A percentile compares a stretch with the other conserved stretches of the same genome.
Conservation (phyloP, 1,140 invertebrate species). For the Drosophila mojavensis region DNA sequence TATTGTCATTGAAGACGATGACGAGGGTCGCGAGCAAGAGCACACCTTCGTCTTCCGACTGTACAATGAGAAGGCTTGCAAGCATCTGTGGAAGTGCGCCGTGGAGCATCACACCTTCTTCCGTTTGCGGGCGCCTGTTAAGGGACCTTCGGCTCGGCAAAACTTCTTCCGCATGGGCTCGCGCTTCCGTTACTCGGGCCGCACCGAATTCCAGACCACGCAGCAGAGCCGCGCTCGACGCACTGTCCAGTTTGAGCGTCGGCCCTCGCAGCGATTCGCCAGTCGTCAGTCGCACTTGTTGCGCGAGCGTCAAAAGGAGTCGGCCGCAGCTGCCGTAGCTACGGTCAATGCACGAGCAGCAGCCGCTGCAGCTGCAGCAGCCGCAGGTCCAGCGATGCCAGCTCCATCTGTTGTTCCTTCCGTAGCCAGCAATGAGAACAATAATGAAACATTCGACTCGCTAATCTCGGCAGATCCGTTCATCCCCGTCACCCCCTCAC, state of each 20-base stretch:
- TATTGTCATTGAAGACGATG: conserved; percentile 98
- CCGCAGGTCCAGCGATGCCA: conserved; percentile 45
- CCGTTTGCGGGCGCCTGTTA: conserved; percentile 94
- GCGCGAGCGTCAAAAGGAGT: conserved; percentile 88
- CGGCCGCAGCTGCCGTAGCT: conserved; percentile 83
- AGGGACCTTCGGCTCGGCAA: conserved; percentile 94
- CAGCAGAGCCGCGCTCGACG: conserved; percentile 93
- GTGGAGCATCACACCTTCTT: conserved; percentile 99
- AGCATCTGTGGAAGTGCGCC: conserved; percentile 99
- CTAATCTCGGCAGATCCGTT: conserved; percentile 68
- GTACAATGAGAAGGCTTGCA: conserved; percentile 98
- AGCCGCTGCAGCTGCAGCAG: conserved; percentile 77
- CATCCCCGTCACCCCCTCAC: conserved; percentile 73
- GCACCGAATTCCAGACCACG: conserved; percentile 98
- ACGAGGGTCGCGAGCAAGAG: conserved; percentile 95
- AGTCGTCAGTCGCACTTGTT: conserved; percentile 93
- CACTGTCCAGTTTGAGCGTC: conserved; percentile 97
- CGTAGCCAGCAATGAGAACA: conserved; percentile 66
- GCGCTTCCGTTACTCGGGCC: conserved; percentile 95
- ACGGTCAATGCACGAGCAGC: conserved; percentile 71
- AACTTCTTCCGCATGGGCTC: conserved; percentile 99
- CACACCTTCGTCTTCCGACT: conserved; percentile 96
- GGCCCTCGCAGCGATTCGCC: conserved; percentile 98
- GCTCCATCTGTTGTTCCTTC: conserved; percentile 40
- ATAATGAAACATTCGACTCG: conserved; percentile 77